Conservation (phyloP, 2,888 invertebrate genomes). For the Tholera decimalis region DNA sequence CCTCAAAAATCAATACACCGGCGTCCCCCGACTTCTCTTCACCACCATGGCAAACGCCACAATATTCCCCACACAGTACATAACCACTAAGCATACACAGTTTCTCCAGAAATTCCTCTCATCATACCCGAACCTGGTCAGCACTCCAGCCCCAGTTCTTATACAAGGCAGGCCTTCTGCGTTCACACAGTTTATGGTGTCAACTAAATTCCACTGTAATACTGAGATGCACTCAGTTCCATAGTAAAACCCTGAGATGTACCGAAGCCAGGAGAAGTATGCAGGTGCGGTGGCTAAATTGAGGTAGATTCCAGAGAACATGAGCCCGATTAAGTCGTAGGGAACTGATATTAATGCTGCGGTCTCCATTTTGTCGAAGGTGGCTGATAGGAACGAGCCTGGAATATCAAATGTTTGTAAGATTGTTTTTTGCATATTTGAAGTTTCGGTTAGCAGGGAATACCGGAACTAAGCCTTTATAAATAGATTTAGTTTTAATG, state of each 20-base stretch:
- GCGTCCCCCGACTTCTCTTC: constrained; percentile 85
- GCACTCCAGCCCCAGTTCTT: constrained; percentile 91
- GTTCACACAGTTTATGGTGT: constrained; percentile 91
- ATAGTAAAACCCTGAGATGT: constrained; percentile 93
- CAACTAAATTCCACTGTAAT: constrained; percentile 92
- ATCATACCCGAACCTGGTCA: constrained; percentile 90
- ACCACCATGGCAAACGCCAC: constrained; percentile 86
- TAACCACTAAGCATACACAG: constrained; percentile 80
- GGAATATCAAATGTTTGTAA: constrained; percentile 63
- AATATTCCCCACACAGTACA: constrained; percentile 82
- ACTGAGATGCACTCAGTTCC: constrained; percentile 93
- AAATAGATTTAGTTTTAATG: too few relatives aligned
- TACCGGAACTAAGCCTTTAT: too few relatives aligned
- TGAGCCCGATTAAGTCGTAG: constrained; percentile 92
- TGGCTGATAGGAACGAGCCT: constrained; percentile 93
- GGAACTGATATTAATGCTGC: constrained; percentile 93
- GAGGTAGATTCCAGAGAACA: constrained; percentile 93
- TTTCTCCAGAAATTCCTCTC: constrained; percentile 85
- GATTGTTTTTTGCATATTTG: constrained; percentile 31
- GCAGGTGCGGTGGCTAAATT: constrained; percentile 91
- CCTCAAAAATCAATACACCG: constrained; percentile 80
- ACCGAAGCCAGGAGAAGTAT: constrained; percentile 91
- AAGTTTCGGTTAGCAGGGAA: background rate
- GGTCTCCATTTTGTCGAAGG: constrained; percentile 93
- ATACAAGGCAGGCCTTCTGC: constrained; percentile 92